Base-by-base conservation (phyloP, 1,140 invertebrate species). In the Nymphalis io region DNA sequence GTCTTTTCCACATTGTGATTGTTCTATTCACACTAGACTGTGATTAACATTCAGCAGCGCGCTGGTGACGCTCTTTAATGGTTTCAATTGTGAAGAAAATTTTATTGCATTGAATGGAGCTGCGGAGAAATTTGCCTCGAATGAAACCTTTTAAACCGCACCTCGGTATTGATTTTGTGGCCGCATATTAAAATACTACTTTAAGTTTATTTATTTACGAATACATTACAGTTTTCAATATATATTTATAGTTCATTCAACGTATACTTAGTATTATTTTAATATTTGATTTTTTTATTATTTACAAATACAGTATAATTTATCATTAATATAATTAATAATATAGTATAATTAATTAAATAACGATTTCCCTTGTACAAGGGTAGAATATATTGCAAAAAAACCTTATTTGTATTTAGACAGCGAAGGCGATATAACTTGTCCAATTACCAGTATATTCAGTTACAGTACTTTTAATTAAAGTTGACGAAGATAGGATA, bases 61-160 rank as follows among this genome's bases (percentile, higher is more conserved):
- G 48, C 67, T 62, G 40, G 68, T 62, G 68, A 70, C 61, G 68
- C 60, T 82, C 80, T 85, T 83, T 85, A 89, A 89, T 89, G 85
- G 84, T 81, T 84, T 86, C 87, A 85, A 89, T 87, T 87, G 85
- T 89, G 83, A 82, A 85, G 87, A 89, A 87, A 68, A 87, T 89
- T 89, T 89, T 87, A 89, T 89, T 83, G 83, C 83, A 87, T 84
- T 84, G 79, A 85, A 87, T 84, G 80, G 81, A 79, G 85, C 76
- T 79, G 71, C 71, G 68, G 78, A 80, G 80, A 81, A 77, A 84
- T 83, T 80, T 63, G 78, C 76, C 73, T 63, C 68, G 74, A 76
- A 72, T 51, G 53, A 64, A 65, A 74, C 63, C 72, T 60, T 71
- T 70, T 74, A 57, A 72, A 71, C 42, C 55, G 21, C 60, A 63